Conservation (phyloP, 1,140 invertebrate species). For the Rhyzopertha dominica region DNA sequence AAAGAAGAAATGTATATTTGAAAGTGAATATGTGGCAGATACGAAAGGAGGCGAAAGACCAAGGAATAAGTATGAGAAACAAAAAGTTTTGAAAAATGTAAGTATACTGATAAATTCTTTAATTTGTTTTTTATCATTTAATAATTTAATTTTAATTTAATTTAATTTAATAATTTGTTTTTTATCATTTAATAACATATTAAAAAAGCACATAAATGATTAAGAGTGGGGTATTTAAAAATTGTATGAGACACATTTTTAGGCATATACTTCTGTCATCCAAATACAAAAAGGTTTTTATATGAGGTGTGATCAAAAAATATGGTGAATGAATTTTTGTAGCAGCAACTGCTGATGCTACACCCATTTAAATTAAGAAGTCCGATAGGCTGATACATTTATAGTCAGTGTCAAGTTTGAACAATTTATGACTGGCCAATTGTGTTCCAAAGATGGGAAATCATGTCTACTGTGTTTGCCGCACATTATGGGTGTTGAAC, state of each 20-base stretch:
- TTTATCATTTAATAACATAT: neutral
- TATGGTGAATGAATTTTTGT: no score
- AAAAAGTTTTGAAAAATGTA: conserved; percentile 49
- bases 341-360: no score
- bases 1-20: conserved; percentile 63
- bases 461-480: no score
- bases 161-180: neutral
- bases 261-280: no score
- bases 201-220: neutral
- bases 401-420: no score
- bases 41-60: conserved; percentile 51
- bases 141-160: neutral
- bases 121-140: neutral
- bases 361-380: no score
- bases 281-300: no score
- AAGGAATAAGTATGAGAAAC: conserved; percentile 37
- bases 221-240: neutral
- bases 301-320: no score
- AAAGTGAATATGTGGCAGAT: conserved; percentile 51
- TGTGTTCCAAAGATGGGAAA: no score
- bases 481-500: no score
- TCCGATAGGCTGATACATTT: no score
- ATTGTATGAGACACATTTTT: neutral
- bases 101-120: conserved; percentile 12
- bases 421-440: no score